A percentile compares a stretch with the other conserved stretches of the same genome.
Evolutionary conservation across 2,888 invertebrate species (phyloP).

Genomic region (Caenorhabditis becei): DNA sequence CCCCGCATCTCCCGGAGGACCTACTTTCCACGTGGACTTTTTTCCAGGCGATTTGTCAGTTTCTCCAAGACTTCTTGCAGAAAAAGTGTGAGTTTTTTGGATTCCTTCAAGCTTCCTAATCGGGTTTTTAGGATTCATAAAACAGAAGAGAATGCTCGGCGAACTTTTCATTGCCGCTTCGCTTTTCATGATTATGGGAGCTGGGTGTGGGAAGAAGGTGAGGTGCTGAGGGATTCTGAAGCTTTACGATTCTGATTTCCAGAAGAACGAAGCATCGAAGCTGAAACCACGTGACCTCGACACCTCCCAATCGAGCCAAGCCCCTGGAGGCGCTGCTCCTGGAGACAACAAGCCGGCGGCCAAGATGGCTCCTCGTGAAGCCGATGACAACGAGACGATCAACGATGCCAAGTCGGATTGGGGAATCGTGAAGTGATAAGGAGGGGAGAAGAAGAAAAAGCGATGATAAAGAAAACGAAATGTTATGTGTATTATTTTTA

Average conservation of each 20-base stretch:
- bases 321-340: neutral
- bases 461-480: no score
- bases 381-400: constrained; percentile 61
- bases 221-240: no score
- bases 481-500: no score
- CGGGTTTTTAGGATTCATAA: constrained; percentile 7
- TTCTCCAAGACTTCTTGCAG: no score
- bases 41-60: no score
- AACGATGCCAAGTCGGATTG: constrained; percentile 59
- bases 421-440: constrained; percentile 31
- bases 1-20: no score
- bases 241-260: neutral
- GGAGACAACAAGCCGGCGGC: neutral
- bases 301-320: neutral
- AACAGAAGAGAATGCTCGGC: constrained; percentile 26
- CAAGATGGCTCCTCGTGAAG: constrained; percentile 31
- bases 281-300: constrained; percentile 41
- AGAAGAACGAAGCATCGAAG: constrained; percentile 52
- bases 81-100: no score
- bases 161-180: constrained; percentile 21
- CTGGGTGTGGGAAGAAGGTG: no score
- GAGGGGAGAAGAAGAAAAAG: no score
- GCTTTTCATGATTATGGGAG: neutral
- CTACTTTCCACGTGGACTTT: no score
- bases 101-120: no score